A percentile compares a stretch with the other conserved stretches of the same genome.
phyloP scores from a whole-genome alignment of 2,888 invertebrate species.

The Pharmacophagus antenor region DNA sequence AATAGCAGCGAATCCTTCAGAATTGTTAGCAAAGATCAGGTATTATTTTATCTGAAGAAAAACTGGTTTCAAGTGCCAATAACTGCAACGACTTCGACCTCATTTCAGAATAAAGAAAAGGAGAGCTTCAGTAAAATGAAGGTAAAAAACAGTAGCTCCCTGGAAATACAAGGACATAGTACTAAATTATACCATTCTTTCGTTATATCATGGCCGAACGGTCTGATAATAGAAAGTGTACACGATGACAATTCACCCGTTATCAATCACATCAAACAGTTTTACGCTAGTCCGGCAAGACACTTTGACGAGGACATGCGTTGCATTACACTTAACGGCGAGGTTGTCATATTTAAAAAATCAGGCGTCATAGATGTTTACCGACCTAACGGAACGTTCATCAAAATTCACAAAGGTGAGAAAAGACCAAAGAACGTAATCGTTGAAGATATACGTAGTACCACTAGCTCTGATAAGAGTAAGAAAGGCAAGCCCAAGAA shows the following conservation, averaged over 20 bases:
- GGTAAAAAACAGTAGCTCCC: conserved; percentile 34
- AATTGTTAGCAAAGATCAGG: conserved; percentile 57
- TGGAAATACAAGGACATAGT: conserved; percentile 40
- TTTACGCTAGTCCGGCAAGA: conserved; percentile 40
- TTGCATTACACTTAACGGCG: conserved; percentile 65
- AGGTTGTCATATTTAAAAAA: conserved; percentile 62
- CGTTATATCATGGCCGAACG: conserved; percentile 69
- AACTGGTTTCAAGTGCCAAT: conserved; percentile 45
- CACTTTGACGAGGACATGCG: conserved; percentile 59
- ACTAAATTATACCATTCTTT: conserved; percentile 54
- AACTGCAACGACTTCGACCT: conserved; percentile 32
- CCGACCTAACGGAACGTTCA: conserved; percentile 57
- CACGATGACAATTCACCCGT: conserved; percentile 53
- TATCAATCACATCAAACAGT: conserved; percentile 68
- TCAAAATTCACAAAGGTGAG: conserved; percentile 55
- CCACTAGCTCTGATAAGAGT: conserved; percentile 47
- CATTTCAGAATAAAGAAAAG: conserved; percentile 37
- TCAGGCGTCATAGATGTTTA: conserved; percentile 57
- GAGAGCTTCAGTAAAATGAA: conserved; percentile 36
- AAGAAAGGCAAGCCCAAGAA: conserved; percentile 53
- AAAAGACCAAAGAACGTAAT: conserved; percentile 44
- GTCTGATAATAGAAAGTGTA: conserved; percentile 64
- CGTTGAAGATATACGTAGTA: conserved; percentile 41
- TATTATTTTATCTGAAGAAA: conserved; percentile 62
- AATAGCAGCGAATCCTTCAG: conserved; percentile 63